Base-by-base conservation (phyloP, 2,113 vertebrate species). In the Chauna torquata region DNA sequence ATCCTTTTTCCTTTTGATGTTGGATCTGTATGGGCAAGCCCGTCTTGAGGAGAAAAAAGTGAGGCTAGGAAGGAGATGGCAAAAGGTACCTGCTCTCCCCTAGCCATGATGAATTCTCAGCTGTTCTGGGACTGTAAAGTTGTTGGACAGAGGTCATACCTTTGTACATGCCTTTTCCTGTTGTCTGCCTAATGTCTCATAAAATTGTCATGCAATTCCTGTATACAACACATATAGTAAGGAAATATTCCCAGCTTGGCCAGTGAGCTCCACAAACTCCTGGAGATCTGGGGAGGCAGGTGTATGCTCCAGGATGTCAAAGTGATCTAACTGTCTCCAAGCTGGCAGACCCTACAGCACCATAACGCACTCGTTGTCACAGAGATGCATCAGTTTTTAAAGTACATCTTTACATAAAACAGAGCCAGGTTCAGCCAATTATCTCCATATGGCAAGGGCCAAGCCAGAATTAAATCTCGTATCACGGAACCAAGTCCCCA, bases 141-240 rank as follows among this genome's bases (percentile, higher is more conserved):
- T 92, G 47, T 18, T 25, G 44, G 40, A 61, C 13, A 62, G 55
- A 74, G 27, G 65, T 24, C 20, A 42, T n/a, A 55, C 8, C 12
- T 94, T 80, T 0, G 0, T 40, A 45, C 0, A 0, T 72, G 69
- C 15, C 36, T 62, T 80, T 82, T 80, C 64, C 55, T 3, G 1
- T 47, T 28, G 17, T 18, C 44, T 59, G 27, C 28, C 25, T 47
- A 36, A 47, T 27, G 27, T n/a, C 59, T 69, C 49, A 55, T 28
- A 17, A 47, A 54, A 72, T 52, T 57, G 40, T 81, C 32, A 71
- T 3, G 49, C 32, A 66, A 15, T 16, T 65, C 72, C 36, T 49
- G 24, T 61, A 22, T 16, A 30, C 11, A 54, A 74, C 2, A 23
- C 27, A n/a, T 24, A 1, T 8, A 25, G 64, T 52, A 77, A 74